These are phyloP conservation scores for Danaus plexippus DNA, from an alignment of 1,140 invertebrate genomes.

Conservation along the genomic window DNA sequence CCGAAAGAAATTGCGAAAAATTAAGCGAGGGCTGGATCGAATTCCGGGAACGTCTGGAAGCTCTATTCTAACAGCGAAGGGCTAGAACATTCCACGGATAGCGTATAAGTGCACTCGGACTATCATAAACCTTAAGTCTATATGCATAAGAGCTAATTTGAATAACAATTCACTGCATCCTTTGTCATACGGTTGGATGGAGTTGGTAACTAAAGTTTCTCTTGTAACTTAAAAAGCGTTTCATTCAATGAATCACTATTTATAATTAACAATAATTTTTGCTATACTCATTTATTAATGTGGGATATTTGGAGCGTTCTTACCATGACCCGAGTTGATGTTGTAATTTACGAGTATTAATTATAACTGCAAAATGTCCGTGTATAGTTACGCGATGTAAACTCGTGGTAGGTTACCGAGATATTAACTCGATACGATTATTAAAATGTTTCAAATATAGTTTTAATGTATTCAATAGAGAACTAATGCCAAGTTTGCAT, in stretches of 20 bases:
- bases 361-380: too few species aligned
- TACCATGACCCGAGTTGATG: too few species aligned
- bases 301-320: too few species aligned
- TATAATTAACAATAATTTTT: too few species aligned
- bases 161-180: neutral
- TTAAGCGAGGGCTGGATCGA: neutral
- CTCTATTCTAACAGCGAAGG: slow-evolving; percentile 3
- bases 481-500: neutral
- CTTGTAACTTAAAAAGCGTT: too few species aligned
- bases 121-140: neutral
- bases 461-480: neutral
- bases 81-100: slow-evolving; percentile 15
- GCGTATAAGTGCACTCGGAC: slow-evolving; percentile 3
- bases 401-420: slow-evolving; percentile 6
- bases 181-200: too few species aligned
- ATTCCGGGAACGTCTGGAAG: slow-evolving; percentile 8
- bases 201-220: too few species aligned
- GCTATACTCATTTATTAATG: too few species aligned
- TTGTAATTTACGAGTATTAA: too few species aligned
- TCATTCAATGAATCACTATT: too few species aligned
- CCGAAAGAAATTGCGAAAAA: slow-evolving; percentile 2
- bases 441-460: slow-evolving; percentile 1
- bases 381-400: too few species aligned
- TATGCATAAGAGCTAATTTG: neutral
- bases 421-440: neutral